phyloP scores from a whole-genome alignment of 2,888 invertebrate species.

The Melanostoma mellinum region DNA sequence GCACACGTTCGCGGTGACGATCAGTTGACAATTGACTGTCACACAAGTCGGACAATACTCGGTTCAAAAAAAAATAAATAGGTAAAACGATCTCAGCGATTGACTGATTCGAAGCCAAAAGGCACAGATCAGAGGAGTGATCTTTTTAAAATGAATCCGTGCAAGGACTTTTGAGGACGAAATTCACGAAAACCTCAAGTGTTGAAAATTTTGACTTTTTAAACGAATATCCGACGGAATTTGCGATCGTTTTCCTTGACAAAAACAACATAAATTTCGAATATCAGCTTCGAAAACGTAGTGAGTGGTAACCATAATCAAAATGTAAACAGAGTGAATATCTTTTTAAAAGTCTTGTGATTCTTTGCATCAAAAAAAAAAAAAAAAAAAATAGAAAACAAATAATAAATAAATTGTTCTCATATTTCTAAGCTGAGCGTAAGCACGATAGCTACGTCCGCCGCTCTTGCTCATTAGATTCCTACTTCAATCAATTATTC shows the following conservation, averaged over 20 bases:
- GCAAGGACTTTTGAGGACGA: neutral
- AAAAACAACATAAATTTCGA: slow-evolving; percentile 10
- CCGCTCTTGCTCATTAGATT: slow-evolving; percentile 6
- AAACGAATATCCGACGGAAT: neutral
- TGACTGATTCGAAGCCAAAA: slow-evolving; percentile 9
- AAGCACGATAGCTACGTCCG: slow-evolving; percentile 18
- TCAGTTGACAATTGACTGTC: slow-evolving; percentile 82
- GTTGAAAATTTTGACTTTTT: neutral
- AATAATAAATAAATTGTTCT: neutral
- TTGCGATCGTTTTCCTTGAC: neutral
- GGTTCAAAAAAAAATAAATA: slow-evolving; percentile 6
- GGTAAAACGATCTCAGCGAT: slow-evolving; percentile 6
- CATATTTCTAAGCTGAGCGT: slow-evolving; percentile 15
- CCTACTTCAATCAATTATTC: slow-evolving; percentile 67
- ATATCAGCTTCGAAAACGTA: neutral
- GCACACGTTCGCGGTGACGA: slow-evolving; percentile 73
- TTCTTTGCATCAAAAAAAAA: slow-evolving; percentile 19
- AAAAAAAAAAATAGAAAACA: neutral
- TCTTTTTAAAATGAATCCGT: slow-evolving; percentile 41
- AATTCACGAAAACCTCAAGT: neutral
- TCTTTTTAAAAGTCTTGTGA: slow-evolving; percentile 22
- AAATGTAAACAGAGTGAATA: slow-evolving; percentile 18
- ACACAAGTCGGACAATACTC: slow-evolving; percentile 49
- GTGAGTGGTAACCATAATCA: slow-evolving; percentile 14
- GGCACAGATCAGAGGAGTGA: slow-evolving; percentile 23